phyloP scores from a whole-genome alignment of 2,113 vertebrate genomes.

The Danio rerio region GRCz12tu NC_133182.1:12238001-12238500 shows the following conservation, averaged over 20 bases:
- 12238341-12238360: conserved; percentile 10
- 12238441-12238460: neutral
- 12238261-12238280: neutral
- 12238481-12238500: neutral
- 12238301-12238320: neutral
- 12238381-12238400: neutral
- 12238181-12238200: neutral
- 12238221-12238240: neutral
- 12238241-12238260: neutral
- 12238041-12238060: no score
- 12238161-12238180: neutral
- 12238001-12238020: no score
- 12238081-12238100: no score
- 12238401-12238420: neutral
- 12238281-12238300: neutral
- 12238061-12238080: no score
- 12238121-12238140: conserved; percentile 13
- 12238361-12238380: neutral
- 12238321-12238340: neutral
- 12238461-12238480: neutral
- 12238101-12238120: neutral
- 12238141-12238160: neutral
- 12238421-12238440: neutral
- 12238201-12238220: neutral
- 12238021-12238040: no score